Conservation (phyloP, 2,797 vertebrate species). For the Chaenodraco wilsoni region DNA sequence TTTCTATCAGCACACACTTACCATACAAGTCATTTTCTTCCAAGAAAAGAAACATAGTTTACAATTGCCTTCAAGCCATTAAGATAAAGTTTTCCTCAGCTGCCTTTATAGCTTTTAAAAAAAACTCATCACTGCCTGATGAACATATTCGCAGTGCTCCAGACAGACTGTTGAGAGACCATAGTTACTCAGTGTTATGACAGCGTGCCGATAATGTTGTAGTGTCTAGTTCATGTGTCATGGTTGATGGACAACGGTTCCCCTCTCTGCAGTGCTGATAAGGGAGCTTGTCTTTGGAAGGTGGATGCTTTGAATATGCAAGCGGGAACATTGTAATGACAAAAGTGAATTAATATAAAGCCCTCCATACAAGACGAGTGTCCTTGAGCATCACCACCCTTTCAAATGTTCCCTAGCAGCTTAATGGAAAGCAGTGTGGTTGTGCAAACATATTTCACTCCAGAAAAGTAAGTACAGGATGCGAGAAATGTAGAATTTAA, state of each 20-base stretch:
- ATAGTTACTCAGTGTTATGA: conserved; percentile 30
- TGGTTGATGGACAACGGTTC: conserved; percentile 44
- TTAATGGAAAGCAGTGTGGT: background rate
- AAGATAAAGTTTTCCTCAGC: conserved; percentile 32
- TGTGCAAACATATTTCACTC: conserved; percentile 5
- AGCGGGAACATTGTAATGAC: conserved; percentile 16
- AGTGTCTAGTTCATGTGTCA: conserved; percentile 50
- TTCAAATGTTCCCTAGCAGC: conserved; percentile 3
- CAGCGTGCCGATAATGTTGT: conserved; percentile 45
- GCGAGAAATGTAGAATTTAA: background rate
- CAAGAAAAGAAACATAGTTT: background rate
- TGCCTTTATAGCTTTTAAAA: conserved; percentile 24
- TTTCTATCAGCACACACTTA: conserved; percentile 13
- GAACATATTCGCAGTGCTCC: conserved; percentile 28
- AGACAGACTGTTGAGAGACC: conserved; percentile 35
- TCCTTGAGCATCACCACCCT: conserved; percentile 29
- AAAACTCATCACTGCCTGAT: conserved; percentile 35
- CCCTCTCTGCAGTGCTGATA: conserved; percentile 47
- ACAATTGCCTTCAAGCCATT: conserved; percentile 8
- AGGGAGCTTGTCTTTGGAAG: conserved; percentile 34
- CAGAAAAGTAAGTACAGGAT: conserved; percentile 7
- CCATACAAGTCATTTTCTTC: conserved; percentile 17
- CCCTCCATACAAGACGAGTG: conserved; percentile 11
- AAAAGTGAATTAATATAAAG: conserved; percentile 11
- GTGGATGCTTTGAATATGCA: conserved; percentile 39